Evolutionary conservation across 30 jellyfish, hydroid and myxozoan genomes (phyloP).

Genomic region (Catostylus mosaicus): DNA sequence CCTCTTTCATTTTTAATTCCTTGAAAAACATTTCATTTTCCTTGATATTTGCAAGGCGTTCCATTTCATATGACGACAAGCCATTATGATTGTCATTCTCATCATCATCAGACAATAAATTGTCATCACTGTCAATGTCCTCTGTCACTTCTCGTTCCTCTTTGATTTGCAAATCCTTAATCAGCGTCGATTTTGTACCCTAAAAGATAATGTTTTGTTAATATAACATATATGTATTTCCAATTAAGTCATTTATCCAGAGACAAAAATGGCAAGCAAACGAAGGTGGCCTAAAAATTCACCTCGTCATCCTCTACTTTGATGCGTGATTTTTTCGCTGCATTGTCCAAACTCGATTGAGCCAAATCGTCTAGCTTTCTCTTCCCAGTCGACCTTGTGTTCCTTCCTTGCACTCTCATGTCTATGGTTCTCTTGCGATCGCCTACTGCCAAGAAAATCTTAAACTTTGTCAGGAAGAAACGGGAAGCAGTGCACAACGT

Average conservation of each 20-base stretch:
- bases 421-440: constrained; percentile 1
- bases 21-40: constrained; percentile 41
- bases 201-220: not conserved
- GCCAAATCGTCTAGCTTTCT: constrained; percentile 10
- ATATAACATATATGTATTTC: too few species aligned
- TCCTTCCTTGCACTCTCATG: constrained; percentile 24
- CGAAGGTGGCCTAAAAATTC: not conserved
- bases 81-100: constrained; percentile 34
- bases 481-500: constrained; percentile 1
- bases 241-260: not conserved
- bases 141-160: not conserved
- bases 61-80: constrained; percentile 46
- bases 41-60: constrained; percentile 42
- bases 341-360: not conserved
- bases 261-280: not conserved
- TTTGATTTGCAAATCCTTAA: not conserved
- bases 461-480: too few species aligned
- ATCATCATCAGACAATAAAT: not conserved
- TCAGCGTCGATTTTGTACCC: not conserved
- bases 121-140: constrained; percentile 24
- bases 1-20: constrained; percentile 43
- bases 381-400: constrained; percentile 16
- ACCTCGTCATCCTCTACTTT: constrained; percentile 1
- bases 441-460: too few species aligned
- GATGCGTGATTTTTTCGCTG: constrained; percentile 8